Base-by-base conservation (phyloP, 2,797 vertebrate genomes). In the Champsocephalus gunnari region DNA sequence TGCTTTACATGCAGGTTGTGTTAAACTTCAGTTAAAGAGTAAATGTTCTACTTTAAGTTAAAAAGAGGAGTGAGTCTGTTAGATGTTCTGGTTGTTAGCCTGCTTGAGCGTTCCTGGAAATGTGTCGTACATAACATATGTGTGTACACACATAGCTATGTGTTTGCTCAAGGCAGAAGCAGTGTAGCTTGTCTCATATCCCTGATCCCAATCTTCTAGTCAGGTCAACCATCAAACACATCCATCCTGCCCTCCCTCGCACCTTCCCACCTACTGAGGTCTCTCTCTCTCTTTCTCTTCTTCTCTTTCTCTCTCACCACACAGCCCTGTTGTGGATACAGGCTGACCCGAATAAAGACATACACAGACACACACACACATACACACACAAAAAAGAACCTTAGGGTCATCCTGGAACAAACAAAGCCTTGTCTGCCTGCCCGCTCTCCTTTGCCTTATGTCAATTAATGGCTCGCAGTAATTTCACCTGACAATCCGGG, bases 191-290 rank as follows among this genome's bases (percentile, higher is more conserved):
- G 77, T 92, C 90, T 92, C 93, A 95, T 90, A 95, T 94, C 94
- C 93, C 87, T 97, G 96, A 96, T 99, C 96, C 96, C 97, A 99
- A 97, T 99, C 95, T 98, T 98, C 97, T 93, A 92, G 96, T 96
- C 95, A 98, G 97, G 97, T 99, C 98, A 99, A 98, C 96, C 97
- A 97, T 97, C 97, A 98, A 96, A 97, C 93, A 90, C 90, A 92
- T 94, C 92, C 94, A 94, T 94, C 94, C 94, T 94, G 92, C 89
- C 88, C 91, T 88, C 87, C 87, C 87, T 89, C 71, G 28, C 89
- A 85, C 90, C 86, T 88, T 81, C 89, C 85, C 82, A 88, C 89
- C 87, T 91, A 79, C 90, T 19, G 49, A 88, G 83, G 75, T 67
- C 75, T 66, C 75, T 54, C 59, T 51, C 38, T 51, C 38, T 62